Base-by-base conservation (phyloP, 2,888 invertebrate genomes). In the Brachyptera risi region DNA sequence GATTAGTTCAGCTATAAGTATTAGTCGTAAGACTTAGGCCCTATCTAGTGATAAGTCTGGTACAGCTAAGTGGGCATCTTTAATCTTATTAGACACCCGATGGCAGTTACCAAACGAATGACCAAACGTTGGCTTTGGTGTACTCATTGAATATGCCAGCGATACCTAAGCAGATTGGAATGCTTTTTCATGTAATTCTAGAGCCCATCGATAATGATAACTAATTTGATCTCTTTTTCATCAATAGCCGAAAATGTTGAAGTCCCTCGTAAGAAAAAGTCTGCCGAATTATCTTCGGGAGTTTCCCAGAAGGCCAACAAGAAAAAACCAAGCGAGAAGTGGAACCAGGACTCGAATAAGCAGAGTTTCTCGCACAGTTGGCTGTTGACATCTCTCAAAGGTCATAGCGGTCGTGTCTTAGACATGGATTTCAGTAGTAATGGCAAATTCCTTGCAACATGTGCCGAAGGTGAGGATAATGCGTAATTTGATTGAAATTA, bases 391-490 rank as follows among this genome's bases (percentile, higher is more conserved):
- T 85, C 87, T 59, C 79, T 94, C 68, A 93, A 92, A 75, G 92
- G 91, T 13, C 93, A 94, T 74, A 86, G 87, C 1, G 85, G 85
- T 27, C 79, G 80, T 11, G 85, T 93, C 49, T 77, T 87, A 19
- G 86, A 88, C 69, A 82, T 92, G 74, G 89, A 90, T 71, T 88
- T 90, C 74, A 90, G 92, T 67, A 82, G 86, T 63, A 92, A 92
- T 76, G 91, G 90, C 67, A 94, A 92, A 78, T 91, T 86, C 72
- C 80, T 94, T 72, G 89, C 89, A 64, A 87, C 90, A 63, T 87
- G 89, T 71, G 87, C 88, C 69, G 88, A 89, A 80, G 94, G 93
- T 93, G 81, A 80, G 83, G 79, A 65, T 57, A 19, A 21, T 56
- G 42, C 13, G 31, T 31, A 7, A 11, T 31, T 31, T 7, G 5